Evolutionary conservation across 1,140 invertebrate species (phyloP).

Genomic region (Drosophila trapezifrons): DNA sequence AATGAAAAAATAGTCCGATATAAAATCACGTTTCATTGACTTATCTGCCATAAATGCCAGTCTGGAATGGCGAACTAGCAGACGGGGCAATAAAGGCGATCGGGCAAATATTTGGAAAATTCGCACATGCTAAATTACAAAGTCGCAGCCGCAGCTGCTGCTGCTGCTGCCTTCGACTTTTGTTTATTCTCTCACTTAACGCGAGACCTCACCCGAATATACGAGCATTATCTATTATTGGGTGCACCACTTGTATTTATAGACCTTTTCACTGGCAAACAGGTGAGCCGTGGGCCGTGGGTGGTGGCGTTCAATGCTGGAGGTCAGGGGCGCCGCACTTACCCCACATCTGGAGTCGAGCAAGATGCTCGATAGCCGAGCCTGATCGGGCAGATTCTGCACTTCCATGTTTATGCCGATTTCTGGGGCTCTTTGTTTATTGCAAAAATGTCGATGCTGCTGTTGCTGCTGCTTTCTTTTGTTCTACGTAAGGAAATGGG

Average conservation of each 20-base stretch:
- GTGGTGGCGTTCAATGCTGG: not conserved
- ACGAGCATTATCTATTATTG: constrained; percentile 56
- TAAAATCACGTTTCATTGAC: constrained; percentile 43
- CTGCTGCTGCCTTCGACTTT: constrained; percentile 9
- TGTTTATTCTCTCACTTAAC: constrained; percentile 52
- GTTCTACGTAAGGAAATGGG: constrained; percentile 37
- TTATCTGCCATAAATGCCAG: constrained; percentile 34
- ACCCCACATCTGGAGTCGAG: constrained; percentile 77
- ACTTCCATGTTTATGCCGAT: constrained; percentile 64
- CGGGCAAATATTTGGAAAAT: constrained; percentile 38
- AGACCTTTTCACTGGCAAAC: constrained; percentile 25
- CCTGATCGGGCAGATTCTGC: constrained; percentile 69
- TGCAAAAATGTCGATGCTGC: constrained; percentile 43
- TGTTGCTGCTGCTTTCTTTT: constrained; percentile 27
- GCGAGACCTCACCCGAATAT: constrained; percentile 22
- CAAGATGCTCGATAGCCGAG: constrained; percentile 59
- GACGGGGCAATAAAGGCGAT: constrained; percentile 22
- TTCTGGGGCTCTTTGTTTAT: constrained; percentile 39
- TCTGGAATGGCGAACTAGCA: constrained; percentile 8
- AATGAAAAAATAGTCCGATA: constrained; percentile 1
- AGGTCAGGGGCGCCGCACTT: constrained; percentile 52
- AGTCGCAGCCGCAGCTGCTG: constrained; percentile 5
- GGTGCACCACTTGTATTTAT: constrained; percentile 55
- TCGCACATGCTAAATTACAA: constrained; percentile 35
- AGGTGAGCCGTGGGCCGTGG: constrained; percentile 4